phyloP scores from a whole-genome alignment of 1,140 invertebrate genomes.

The Hermetia illucens region DNA sequence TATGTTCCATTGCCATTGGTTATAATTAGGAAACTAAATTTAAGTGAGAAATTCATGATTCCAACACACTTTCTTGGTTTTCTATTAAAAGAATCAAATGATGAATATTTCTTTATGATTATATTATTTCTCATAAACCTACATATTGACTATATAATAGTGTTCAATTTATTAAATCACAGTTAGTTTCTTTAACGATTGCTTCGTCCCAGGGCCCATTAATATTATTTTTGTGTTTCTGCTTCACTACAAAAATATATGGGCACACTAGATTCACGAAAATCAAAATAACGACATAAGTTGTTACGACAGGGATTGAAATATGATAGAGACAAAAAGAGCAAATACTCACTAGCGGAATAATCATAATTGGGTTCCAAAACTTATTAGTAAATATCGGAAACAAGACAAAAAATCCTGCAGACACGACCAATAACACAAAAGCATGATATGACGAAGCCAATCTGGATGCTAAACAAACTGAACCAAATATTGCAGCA shows the following conservation, averaged over 20 bases:
- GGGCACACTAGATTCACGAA: slow-evolving; percentile 66
- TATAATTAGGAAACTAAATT: neutral
- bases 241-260: slow-evolving; percentile 60
- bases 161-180: slow-evolving; percentile 24
- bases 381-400: slow-evolving; percentile 59
- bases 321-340: slow-evolving; percentile 35
- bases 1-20: no score
- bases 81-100: no score
- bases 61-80: no score
- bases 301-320: slow-evolving; percentile 38
- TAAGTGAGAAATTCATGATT: neutral
- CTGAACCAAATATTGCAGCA: slow-evolving; percentile 81
- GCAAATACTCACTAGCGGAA: slow-evolving; percentile 19
- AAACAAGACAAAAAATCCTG: slow-evolving; percentile 77
- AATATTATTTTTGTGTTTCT: slow-evolving; percentile 83
- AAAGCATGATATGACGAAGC: slow-evolving; percentile 74
- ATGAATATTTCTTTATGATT: no score
- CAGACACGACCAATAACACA: slow-evolving; percentile 70
- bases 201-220: slow-evolving; percentile 95
- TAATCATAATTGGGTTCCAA: slow-evolving; percentile 24
- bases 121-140: no score
- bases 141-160: no score
- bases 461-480: slow-evolving; percentile 86
- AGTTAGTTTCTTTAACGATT: slow-evolving; percentile 40
- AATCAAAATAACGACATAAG: slow-evolving; percentile 44